Base-by-base conservation (phyloP, 2,113 vertebrate genomes). In the Sinocyclocheilus anophthalmus region DNA sequence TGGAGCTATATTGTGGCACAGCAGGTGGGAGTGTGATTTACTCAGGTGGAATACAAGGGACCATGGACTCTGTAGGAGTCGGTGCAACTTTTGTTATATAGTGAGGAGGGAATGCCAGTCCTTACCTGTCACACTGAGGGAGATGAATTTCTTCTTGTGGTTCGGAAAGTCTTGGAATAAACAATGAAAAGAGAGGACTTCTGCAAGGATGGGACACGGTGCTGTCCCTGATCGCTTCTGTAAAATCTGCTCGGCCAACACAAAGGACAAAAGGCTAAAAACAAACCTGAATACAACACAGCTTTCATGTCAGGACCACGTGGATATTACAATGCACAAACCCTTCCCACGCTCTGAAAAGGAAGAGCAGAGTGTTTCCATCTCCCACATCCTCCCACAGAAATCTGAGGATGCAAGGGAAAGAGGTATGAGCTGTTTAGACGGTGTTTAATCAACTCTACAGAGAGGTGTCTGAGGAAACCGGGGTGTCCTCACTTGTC, bases 301-400 rank as follows among this genome's bases (percentile, higher is more conserved):
- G 85, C 87, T 81, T 88, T 87, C 76, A 70, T 84, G 82, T 86
- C 33, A 70, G 67, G 14, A 87, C 72, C 88, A 87, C 88, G 85
- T 87, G 82, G 88, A 82, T 82, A 42, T 83, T 88, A 86, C 84
- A 86, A 87, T 87, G 88, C 88, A 84, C 75, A 82, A 84, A 80
- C 88, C 70, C 85, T 84, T 75, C 84, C 85, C 18, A 69, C 84
- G 13, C 63, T 61, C 72, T 79, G 79, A 79, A 50, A 86, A 70
- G 37, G 59, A 83, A 33, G 48, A 61, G 37, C 50, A 81, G 39
- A 81, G 81, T 12, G 80, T 81, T 67, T 80, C 59, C 75, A 59
- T 83, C 69, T 76, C 57, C 39, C 69, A 53, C 69, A 72, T 22
- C 85, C 53, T 55, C 85, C 69, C 33, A 86, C 85, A 65, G 42